A percentile compares a stretch with the other conserved stretches of the same genome.
Evolutionary conservation across 2,113 vertebrate genomes (phyloP).

Genomic region (Zosterops hypoxanthus): DNA sequence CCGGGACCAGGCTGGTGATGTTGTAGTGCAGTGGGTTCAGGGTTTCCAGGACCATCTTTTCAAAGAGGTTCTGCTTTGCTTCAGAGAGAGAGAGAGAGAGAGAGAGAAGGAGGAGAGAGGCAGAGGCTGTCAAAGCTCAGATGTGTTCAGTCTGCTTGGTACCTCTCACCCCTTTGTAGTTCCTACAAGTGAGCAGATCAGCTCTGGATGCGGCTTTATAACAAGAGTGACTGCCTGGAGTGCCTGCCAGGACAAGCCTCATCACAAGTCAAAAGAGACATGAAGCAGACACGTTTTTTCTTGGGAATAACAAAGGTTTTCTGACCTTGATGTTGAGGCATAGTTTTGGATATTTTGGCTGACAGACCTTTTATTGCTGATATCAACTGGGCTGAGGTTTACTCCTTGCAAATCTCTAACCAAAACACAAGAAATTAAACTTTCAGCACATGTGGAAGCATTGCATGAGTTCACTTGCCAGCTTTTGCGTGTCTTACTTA

Average conservation of each 20-base stretch:
- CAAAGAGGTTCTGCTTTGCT: neutral
- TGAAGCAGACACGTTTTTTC: slow-evolving; percentile 34
- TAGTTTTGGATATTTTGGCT: slow-evolving; percentile 61
- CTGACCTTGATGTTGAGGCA: slow-evolving; percentile 79
- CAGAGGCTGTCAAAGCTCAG: neutral
- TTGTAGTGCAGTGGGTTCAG: slow-evolving; percentile 59
- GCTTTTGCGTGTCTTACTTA: slow-evolving; percentile 3
- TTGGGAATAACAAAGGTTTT: slow-evolving; percentile 70
- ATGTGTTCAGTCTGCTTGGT: neutral
- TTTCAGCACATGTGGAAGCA: neutral
- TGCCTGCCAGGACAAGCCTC: slow-evolving; percentile 72
- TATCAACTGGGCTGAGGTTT: slow-evolving; percentile 72
- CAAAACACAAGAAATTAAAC: slow-evolving; percentile 70
- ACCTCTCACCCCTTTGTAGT: neutral
- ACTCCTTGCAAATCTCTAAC: slow-evolving; percentile 59
- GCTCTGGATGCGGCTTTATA: neutral
- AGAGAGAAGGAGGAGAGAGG: neutral
- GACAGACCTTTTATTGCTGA: slow-evolving; percentile 52
- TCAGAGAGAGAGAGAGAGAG: neutral
- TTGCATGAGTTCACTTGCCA: neutral
- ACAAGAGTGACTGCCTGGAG: slow-evolving; percentile 1
- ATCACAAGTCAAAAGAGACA: slow-evolving; percentile 80
- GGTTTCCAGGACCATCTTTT: slow-evolving; percentile 63
- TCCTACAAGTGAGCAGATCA: neutral
- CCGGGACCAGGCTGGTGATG: slow-evolving; percentile 51